Base-by-base conservation (phyloP, 2,888 invertebrate species). In the Phrixothrix hirtus region DNA sequence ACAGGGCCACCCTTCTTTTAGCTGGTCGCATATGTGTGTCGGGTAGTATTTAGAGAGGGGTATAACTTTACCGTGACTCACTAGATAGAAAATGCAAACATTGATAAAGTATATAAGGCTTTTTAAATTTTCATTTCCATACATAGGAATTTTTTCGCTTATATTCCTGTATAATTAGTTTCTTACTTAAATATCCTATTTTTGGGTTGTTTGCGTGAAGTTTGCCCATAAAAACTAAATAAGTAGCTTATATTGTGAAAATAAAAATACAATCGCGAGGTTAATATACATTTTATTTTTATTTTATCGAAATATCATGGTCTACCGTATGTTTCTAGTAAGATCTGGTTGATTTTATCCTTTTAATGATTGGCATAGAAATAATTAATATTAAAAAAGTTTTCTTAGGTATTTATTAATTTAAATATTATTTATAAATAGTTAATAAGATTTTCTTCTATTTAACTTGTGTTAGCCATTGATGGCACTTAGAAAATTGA, bases 21-120 rank as follows among this genome's bases (percentile, higher is more conserved):
- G 66, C 68, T 67, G 69, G 68, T 68, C 68, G 67, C 69, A 69
- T 69, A 69, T 69, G 69, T 69, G 64, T 62, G 62, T 60, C 61
- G 56, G 41, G 43, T 50, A 46, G 55, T 36, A 29, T 17, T 32
- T 36, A 29, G 31, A 41, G 44, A 37, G 50, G 44, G 44, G 44
- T 34, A 32, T 31, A 30, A 21, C 27, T 38, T 37, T 37, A 26
- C 46, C 21, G 46, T 52, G 52, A 52, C 15, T 52, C 52, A 52
- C 52, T 51, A 46, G 31, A 52, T 36, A 43, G 49, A 49, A 49
- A 49, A 49, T 42, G 37, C 43, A 43, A 49, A 43, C 41, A 17
- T 32, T 17, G 32, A 43, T 6, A 49, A 49, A 49, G 36, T 21
- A 44, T 27, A 26, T 26, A 35, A 42, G 30, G 42, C 30, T 30